Percentiles rank a stretch among this genome's conserved stretches.
Conservation (phyloP, 2,797 vertebrate genomes). For the Sternarchorhynchus goeldii region DNA sequence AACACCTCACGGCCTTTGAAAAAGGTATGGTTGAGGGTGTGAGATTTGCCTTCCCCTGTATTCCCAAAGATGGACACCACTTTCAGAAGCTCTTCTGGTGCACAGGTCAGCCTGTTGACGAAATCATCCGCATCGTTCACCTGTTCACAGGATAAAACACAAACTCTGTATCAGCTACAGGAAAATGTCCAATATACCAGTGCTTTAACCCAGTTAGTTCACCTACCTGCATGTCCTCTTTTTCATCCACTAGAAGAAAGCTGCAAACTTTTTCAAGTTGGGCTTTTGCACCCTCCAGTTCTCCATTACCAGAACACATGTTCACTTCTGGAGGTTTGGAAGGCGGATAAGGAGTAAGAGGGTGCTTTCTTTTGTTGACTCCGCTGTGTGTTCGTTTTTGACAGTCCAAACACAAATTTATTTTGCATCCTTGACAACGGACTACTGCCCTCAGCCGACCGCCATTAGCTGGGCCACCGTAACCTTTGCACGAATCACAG, state of each 20-base stretch:
- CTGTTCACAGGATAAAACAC: slow-evolving; percentile 66
- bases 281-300: slow-evolving; percentile 79
- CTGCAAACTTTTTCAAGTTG: slow-evolving; percentile 89
- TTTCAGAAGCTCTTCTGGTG: slow-evolving; percentile 91
- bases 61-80: slow-evolving; percentile 99
- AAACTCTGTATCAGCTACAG: background rate
- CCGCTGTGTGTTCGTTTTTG: slow-evolving; percentile 94
- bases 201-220: background rate
- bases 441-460: slow-evolving; percentile 85
- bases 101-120: slow-evolving; percentile 86
- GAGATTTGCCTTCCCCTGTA: slow-evolving; percentile 97
- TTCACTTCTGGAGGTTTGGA: slow-evolving; percentile 74
- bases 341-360: slow-evolving; percentile 81
- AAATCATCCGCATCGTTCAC: slow-evolving; percentile 91
- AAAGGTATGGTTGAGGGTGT: slow-evolving; percentile 98
- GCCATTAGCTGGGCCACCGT: slow-evolving; percentile 70
- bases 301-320: slow-evolving; percentile 70
- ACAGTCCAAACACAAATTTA: slow-evolving; percentile 93
- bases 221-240: slow-evolving; percentile 92
- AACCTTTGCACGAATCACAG: slow-evolving; percentile 91
- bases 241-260: slow-evolving; percentile 95
- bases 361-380: slow-evolving; percentile 91
- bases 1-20: slow-evolving; percentile 97
- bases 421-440: slow-evolving; percentile 94
- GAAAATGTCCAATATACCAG: background rate